Base-by-base conservation (phyloP, 2,888 invertebrate genomes). In the Kryphioiulus occultus region DNA sequence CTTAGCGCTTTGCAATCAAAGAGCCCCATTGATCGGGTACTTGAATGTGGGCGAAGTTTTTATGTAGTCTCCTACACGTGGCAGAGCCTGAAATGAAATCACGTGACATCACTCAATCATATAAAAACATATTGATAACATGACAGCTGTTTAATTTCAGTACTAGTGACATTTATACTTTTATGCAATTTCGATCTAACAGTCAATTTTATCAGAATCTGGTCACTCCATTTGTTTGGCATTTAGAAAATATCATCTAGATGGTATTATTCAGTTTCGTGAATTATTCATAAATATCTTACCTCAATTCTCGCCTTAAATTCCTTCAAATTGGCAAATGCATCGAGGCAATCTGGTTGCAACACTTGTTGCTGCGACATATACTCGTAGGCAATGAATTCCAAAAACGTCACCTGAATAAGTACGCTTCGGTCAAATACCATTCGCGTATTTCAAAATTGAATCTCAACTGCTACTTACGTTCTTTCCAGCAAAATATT, bases 341-440 rank as follows among this genome's bases (percentile, higher is more conserved):
- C 39, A 78, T 86, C 68, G 12, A 88, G 12, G 35, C 26, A 30
- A 32, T 87, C 47, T 0, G 85, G 42, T 30, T 59, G 0, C 26
- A 88, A 26, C 32, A 19, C 19, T n/a, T 19, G n/a, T 10, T 86
- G 85, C 59, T 86, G 68, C 32, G n/a, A 85, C 10, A 88, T 10
- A 19, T 22, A 86, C 26, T 85, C 88, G 35, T 86, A 86, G 17
- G 88, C 88, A 30, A 86, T 15, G 85, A 88, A 86, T 30, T 88
- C 88, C 19, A 42, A 68, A 17, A 53, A 85, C n/a, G 88, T 86
- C 26, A 87, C 39, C 87, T 87, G 9, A 53, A n/a, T 19, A 53
- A 53, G n/a, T 5, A 44, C 44, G 44, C n/a, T 53, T 53, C n/a
- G 3, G 17, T 53, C n/a, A n/a, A 53, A 17, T 53, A 53, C 17